phyloP scores from a whole-genome alignment of 1,140 invertebrate genomes.

The Lasaia peninsularis region DNA sequence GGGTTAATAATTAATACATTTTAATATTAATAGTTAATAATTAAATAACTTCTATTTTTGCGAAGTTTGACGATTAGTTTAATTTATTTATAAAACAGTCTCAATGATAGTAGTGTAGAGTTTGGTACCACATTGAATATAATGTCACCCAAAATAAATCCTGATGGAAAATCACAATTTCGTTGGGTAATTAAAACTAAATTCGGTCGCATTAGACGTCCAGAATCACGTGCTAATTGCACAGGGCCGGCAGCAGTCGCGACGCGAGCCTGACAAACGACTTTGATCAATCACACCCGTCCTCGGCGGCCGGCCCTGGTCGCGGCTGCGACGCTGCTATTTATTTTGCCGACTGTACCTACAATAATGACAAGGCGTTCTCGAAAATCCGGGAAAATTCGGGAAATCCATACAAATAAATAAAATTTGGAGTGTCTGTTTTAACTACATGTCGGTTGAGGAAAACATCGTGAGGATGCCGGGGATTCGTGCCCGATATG shows the following conservation, averaged over 20 bases:
- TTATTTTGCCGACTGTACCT: constrained; percentile 55
- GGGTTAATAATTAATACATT: too few species aligned
- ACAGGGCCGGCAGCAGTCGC: constrained; percentile 42
- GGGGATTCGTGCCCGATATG: too few species aligned
- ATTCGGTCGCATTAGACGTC: constrained; percentile 59
- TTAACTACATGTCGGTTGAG: too few species aligned
- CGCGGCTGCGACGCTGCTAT: constrained; percentile 44
- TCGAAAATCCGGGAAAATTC: neutral
- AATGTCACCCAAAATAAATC: neutral
- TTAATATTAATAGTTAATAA: too few species aligned
- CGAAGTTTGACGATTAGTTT: too few species aligned
- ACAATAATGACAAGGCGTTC: constrained; percentile 16
- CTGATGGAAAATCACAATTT: constrained; percentile 23
- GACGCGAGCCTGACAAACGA: constrained; percentile 66
- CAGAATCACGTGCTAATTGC: constrained; percentile 65
- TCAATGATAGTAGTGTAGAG: too few species aligned
- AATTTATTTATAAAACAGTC: too few species aligned
- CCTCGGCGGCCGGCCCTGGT: constrained; percentile 38
- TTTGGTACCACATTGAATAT: neutral
- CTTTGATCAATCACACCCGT: constrained; percentile 63
- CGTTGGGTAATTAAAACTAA: constrained; percentile 51
- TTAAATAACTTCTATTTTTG: too few species aligned
- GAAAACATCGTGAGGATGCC: too few species aligned
- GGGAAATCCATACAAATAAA: neutral
- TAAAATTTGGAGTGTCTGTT: too few species aligned